Evolutionary conservation across 2,113 vertebrate genomes (phyloP).

Genomic region (Caretta caretta): DNA sequence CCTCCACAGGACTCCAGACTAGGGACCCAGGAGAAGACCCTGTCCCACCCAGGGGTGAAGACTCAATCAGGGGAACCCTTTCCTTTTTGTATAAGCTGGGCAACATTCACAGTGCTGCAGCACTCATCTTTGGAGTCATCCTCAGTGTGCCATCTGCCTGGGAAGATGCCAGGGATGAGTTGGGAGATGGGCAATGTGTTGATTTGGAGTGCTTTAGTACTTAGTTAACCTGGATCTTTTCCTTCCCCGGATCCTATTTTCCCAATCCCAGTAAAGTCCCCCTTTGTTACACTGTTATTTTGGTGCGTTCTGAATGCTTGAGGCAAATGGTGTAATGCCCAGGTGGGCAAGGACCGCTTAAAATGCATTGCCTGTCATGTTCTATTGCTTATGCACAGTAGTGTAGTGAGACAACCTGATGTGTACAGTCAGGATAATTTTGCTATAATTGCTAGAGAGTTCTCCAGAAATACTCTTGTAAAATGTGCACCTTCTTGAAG

Average conservation of each 20-base stretch:
- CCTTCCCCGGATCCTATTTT: background rate
- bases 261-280: background rate
- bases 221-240: background rate
- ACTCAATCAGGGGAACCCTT: background rate
- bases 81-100: background rate
- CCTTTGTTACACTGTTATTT: background rate
- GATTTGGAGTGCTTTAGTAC: background rate
- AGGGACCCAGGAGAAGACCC: background rate
- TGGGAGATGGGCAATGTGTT: background rate
- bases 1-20: background rate
- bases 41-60: background rate
- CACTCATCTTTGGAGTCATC: background rate
- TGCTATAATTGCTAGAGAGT: background rate
- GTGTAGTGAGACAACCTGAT: background rate
- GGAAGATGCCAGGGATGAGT: background rate
- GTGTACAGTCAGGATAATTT: background rate
- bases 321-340: background rate
- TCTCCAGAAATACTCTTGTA: background rate
- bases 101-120: background rate
- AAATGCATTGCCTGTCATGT: background rate
- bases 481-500: background rate
- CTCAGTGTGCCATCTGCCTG: background rate
- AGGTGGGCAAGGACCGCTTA: background rate
- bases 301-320: background rate
- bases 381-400: background rate